A percentile compares a stretch with the other conserved stretches of the same genome.
phyloP scores from a whole-genome alignment of 92 coral and sea anemone species.

The Anthopleura xanthogrammica region DNA sequence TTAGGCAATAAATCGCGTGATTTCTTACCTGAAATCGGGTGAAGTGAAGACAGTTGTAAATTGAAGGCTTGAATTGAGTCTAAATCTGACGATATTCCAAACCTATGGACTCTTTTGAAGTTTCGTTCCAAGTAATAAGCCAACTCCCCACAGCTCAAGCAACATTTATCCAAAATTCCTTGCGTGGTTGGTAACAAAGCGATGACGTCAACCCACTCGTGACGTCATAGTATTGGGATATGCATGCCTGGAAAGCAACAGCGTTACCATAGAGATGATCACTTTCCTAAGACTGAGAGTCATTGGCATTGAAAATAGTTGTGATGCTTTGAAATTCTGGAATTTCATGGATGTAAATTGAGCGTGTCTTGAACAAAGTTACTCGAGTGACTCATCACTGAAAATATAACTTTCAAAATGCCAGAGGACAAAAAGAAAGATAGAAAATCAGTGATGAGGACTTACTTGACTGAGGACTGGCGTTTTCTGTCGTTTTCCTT shows the following conservation, averaged over 20 bases:
- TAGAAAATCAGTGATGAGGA: not conserved
- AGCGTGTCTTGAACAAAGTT: not conserved
- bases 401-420: not conserved
- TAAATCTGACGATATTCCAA: not conserved
- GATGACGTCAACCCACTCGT: slow-evolving; percentile 4
- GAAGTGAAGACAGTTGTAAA: not conserved
- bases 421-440: not conserved
- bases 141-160: slow-evolving; percentile 2
- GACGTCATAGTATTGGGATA: not conserved
- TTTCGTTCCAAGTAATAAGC: not conserved
- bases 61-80: not conserved
- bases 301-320: not conserved
- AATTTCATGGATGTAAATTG: not conserved
- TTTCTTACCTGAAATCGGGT: not conserved
- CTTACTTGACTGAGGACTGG: too few species aligned
- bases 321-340: not conserved
- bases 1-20: not conserved
- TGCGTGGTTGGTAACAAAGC: not conserved
- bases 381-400: not conserved
- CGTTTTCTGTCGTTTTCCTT: too few species aligned
- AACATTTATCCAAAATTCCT: not conserved
- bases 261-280: not conserved
- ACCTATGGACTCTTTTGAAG: not conserved
- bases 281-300: not conserved
- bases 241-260: not conserved